Evolutionary conservation across 1,140 invertebrate genomes (phyloP), one percentile per base, ranked within the genome.

Genomic region (Drosophila subobscura): DNA sequence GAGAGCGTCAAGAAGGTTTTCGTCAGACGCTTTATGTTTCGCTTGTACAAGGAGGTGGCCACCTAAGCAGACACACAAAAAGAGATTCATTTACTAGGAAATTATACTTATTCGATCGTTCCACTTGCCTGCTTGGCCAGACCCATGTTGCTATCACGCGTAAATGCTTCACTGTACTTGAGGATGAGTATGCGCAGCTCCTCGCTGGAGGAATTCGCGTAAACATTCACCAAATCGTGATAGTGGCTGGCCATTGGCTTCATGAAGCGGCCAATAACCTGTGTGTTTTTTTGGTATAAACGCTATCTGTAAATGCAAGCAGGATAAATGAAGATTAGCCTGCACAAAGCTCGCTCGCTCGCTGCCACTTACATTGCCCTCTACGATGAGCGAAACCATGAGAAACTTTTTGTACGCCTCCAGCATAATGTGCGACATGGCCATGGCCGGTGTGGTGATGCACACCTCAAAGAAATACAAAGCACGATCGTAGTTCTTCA

Each of bases 371-470:
- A 97, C 95, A 93, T 97, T 98, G 85, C 98, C 98, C 93, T 98
- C 95, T 49, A 98, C 92, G 85, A 99, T 97, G 23, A 99, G 93
- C 29, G 97, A 97, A 27, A 99, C 95, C 49, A 99, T 93, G 78
- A 98, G 96, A 89, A 97, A 99, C 92, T 99, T 99, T 92, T 99
- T 99, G 88, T 99, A 99, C 8, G 97, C 95, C 93, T 99, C 98
- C 23, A 99, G 92, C 97, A 99, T 98, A 66, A 99, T 98, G 90
- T 98, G 97, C 67, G 97, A 98, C 20, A 99, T 96, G 29, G 97
- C 97, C 92, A 97, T 95, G 55, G 97, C 96, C 1, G 98, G 97
- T 16, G 97, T 98, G 8, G 97, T 98, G 47, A 99, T 95, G 66
- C 96, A 97, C 46, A 98, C 97, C 95, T 99, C 98, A 92, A 97